Base-by-base conservation (phyloP, 2,888 invertebrate genomes). In the Agrenia bidenticulata region DNA sequence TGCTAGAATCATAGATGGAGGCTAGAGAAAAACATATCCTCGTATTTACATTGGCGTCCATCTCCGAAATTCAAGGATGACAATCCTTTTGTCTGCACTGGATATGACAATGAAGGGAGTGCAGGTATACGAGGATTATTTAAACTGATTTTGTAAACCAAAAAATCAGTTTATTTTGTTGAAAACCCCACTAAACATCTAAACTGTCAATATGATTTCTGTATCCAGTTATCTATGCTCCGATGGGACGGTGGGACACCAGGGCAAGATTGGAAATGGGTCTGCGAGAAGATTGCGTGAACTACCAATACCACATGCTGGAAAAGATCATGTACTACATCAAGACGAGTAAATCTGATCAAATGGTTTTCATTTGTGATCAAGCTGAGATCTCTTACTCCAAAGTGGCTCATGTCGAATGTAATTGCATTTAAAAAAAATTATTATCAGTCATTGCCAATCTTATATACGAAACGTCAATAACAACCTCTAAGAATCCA, bases 191-290 rank as follows among this genome's bases (percentile, higher is more conserved):
- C 32, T 32, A 11, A 32, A 32, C 32, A 7, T 32, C 11, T 4
- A 7, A 11, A 7, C 4, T 32, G 4, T 32, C 32, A 45, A 15
- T 15, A 45, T 45, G 39, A 39, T 15, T 39, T 39, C 39, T 15
- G 39, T n/a, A n/a, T 45, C 9, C 15, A 63, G 63, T 63, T 11
- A 49, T 63, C 1, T 63, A 63, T 21, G 56, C 63, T 26, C 61
- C 65, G 11, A 63, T 61, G 32, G 61, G 66, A 11, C 53, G 66
- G 32, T 69, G 69, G 69, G 61, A 69, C 39, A 60, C 62, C 0
- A 37, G 61, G 45, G 49, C 58, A 17, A 27, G 63, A 7, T 19
- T 69, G 45, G 61, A 62, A 24, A 2, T 56, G 21, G 69, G 69
- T 24, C 57, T 63, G 15, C 56, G 50, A 19, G 64, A 64, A 39